Base-by-base conservation (phyloP, 2,797 vertebrate genomes). In the Myotis daubentonii region DNA sequence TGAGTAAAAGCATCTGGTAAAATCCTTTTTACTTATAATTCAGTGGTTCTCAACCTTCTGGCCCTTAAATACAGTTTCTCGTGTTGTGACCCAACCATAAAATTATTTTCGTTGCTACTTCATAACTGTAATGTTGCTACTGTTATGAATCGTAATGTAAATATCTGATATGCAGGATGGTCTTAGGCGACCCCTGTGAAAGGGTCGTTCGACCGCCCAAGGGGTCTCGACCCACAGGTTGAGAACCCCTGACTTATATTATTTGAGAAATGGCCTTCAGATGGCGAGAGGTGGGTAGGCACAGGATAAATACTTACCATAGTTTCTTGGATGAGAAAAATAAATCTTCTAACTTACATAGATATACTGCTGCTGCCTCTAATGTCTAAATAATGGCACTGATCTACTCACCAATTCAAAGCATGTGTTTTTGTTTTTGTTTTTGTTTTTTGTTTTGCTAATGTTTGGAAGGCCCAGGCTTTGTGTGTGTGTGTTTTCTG, bases 251-350 rank as follows among this genome's bases (percentile, higher is more conserved):
- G 44, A 44, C 10, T 11, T 71, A 38, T 1, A 53, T 74, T 94
- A 53, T 74, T 89, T 74, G 88, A 90, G 84, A 88, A 57, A 20
- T 66, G 90, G 55, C 87, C 72, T 95, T 95, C 94, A 65, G 60
- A 55, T 51, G 76, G 66, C 49, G 23, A 74, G 51, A 80, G 51
- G 66, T 93, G 57, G 25, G 76, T 51, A 76, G 66, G 55, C 78
- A 90, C 65, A 49, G 49, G 62, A 89, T 91, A 66, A 82, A 75
- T 60, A 81, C 44, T 93, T 57, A 70, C 38, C 71, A 66, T 68
- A 72, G 33, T 95, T 75, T 94, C 88, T 93, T 12, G 0, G 74
- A 57, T 23, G 70, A 92, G 89, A 65, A 86, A 95, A 90, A 70
- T 51, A 49, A 17, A 49, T 88, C 87, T 72, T 68, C 65, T 93